Conservation (phyloP, 2,797 vertebrate genomes). For the Gorsachius magnificus region DNA sequence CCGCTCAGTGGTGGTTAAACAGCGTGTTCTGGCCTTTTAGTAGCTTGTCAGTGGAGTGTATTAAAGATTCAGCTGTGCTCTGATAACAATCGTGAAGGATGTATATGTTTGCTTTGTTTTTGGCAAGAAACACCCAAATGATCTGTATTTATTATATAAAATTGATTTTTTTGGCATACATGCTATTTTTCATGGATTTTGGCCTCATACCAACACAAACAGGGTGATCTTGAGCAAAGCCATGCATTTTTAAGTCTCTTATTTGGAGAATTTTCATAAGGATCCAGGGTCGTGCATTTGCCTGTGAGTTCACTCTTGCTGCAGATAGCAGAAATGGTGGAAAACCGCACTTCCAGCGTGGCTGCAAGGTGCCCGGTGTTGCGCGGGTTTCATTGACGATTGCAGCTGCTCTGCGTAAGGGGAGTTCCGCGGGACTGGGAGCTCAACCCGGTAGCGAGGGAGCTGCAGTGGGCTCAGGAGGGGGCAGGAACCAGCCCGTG, state of each 20-base stretch:
- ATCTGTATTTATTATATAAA: conserved; percentile 65
- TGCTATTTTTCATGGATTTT: conserved; percentile 64
- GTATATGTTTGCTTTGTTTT: conserved; percentile 68
- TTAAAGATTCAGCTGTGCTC: conserved; percentile 56
- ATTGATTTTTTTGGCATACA: conserved; percentile 64
- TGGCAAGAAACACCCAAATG: conserved; percentile 62
- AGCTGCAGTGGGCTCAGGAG: not conserved
- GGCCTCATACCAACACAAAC: conserved; percentile 58
- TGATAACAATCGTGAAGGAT: conserved; percentile 66
- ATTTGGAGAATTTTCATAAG: conserved; percentile 48
- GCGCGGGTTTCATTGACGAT: not conserved
- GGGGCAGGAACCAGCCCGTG: not conserved
- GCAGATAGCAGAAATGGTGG: not conserved
- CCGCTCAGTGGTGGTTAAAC: not conserved
- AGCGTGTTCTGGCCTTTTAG: conserved; percentile 11
- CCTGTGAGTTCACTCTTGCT: conserved; percentile 1
- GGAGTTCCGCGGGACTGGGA: not conserved
- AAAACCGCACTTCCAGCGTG: not conserved
- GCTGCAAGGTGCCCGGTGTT: not conserved
- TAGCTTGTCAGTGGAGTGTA: conserved; percentile 11
- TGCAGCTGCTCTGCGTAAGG: not conserved
- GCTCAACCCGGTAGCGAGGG: no score
- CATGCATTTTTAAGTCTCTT: conserved; percentile 47
- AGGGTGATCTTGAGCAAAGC: conserved; percentile 65
- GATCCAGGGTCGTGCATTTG: conserved; percentile 6